Conservation (phyloP, 2,888 invertebrate genomes). For the Strigamia maritima region DNA sequence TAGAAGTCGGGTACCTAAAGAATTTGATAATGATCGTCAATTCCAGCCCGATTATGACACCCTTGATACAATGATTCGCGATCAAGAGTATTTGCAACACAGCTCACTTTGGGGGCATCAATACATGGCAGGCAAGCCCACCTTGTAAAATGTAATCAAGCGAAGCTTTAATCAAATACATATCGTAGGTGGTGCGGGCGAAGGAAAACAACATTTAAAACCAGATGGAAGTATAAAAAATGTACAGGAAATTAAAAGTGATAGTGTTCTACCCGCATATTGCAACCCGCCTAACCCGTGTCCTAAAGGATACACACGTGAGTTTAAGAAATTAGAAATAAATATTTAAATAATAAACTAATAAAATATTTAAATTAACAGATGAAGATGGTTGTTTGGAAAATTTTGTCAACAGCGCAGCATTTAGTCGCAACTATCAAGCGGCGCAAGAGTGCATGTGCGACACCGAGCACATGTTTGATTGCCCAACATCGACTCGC, state of each 20-base stretch:
- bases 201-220: constrained; percentile 65
- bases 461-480: constrained; percentile 96
- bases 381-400: constrained; percentile 85
- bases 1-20: constrained; percentile 38
- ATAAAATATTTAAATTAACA: constrained; percentile 48
- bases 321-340: not conserved
- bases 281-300: constrained; percentile 99
- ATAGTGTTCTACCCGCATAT: constrained; percentile 90
- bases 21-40: constrained; percentile 15
- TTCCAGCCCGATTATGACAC: constrained; percentile 39
- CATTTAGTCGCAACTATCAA: constrained; percentile 90
- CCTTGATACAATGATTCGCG: constrained; percentile 59
- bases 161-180: not conserved
- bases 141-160: constrained; percentile 11
- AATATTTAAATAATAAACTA: not conserved
- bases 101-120: constrained; percentile 70
- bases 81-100: constrained; percentile 83
- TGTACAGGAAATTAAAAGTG: constrained; percentile 77
- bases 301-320: constrained; percentile 85
- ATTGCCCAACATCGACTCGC: constrained; percentile 60
- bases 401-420: constrained; percentile 90
- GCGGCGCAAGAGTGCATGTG: constrained; percentile 93
- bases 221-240: constrained; percentile 57
- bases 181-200: constrained; percentile 65
- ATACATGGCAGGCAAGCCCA: constrained; percentile 50